Evolutionary conservation across 2,888 invertebrate species (phyloP).

Genomic region (Drosophila eohydei): DNA sequence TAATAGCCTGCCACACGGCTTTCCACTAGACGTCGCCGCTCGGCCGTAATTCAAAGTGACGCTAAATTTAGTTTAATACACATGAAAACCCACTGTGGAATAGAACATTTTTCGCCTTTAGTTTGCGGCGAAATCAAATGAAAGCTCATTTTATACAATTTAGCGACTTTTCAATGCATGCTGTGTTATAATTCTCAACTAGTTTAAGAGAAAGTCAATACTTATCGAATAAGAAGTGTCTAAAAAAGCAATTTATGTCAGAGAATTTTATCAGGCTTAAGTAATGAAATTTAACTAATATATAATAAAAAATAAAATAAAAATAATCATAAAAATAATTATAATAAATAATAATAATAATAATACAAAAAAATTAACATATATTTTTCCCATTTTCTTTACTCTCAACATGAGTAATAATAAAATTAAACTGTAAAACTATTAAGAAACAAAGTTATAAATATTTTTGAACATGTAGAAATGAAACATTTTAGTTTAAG

Average conservation of each 20-base stretch:
- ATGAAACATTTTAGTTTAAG: too few relatives aligned
- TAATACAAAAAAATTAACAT: too few relatives aligned
- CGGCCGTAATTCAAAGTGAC: constrained; percentile 80
- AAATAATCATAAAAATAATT: background rate
- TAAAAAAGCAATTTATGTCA: background rate
- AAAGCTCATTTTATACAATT: constrained; percentile 2
- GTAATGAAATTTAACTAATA: background rate
- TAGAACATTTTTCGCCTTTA: background rate
- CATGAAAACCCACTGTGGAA: constrained; percentile 50
- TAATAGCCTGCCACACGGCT: constrained; percentile 60
- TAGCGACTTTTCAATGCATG: background rate
- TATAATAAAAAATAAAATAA: background rate
- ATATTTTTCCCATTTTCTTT: too few relatives aligned
- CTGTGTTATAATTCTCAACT: background rate
- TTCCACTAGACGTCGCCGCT: constrained; percentile 51
- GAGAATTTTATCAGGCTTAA: background rate
- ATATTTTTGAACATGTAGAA: too few relatives aligned
- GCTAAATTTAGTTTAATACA: constrained; percentile 81
- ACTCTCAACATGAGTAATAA: too few relatives aligned
- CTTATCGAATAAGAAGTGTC: background rate
- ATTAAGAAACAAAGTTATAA: too few relatives aligned
- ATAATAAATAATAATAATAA: too few relatives aligned
- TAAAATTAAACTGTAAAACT: too few relatives aligned
- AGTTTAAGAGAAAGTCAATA: background rate
- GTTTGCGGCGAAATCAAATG: background rate